phyloP scores from a whole-genome alignment of 2,113 vertebrate genomes.

The Ramphastos sulfuratus region DNA sequence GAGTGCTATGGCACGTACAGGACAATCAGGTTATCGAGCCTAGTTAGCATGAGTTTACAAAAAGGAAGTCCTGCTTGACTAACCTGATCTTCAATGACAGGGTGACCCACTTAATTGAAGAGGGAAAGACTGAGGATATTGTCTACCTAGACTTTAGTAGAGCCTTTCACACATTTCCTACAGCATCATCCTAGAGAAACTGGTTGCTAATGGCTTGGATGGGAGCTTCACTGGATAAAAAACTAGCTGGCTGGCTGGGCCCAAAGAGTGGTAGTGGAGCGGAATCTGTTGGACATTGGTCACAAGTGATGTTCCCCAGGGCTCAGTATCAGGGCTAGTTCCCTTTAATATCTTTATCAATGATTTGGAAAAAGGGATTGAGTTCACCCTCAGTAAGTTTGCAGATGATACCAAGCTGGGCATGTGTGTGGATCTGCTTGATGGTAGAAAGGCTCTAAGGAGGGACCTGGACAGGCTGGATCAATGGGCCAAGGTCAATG shows the following conservation, averaged over 20 bases:
- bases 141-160: background rate
- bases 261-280: too few relatives aligned
- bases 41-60: too few relatives aligned
- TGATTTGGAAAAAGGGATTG: background rate
- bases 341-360: background rate
- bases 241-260: background rate
- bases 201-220: background rate
- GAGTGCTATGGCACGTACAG: background rate
- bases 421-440: background rate
- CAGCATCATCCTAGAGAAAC: background rate
- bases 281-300: too few relatives aligned
- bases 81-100: background rate
- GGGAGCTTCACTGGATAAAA: background rate
- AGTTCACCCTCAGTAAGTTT: background rate
- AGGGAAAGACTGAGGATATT: background rate
- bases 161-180: background rate
- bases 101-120: background rate
- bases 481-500: background rate
- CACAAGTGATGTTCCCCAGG: background rate
- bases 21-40: too few relatives aligned
- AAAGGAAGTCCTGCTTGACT: too few relatives aligned
- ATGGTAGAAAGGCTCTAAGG: background rate
- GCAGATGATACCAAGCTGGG: background rate
- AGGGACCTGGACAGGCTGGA: background rate
- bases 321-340: background rate